A percentile compares a stretch with the other conserved stretches of the same genome.
Conservation (phyloP, 2,113 vertebrate species). For the Oxyura jamaicensis region DNA sequence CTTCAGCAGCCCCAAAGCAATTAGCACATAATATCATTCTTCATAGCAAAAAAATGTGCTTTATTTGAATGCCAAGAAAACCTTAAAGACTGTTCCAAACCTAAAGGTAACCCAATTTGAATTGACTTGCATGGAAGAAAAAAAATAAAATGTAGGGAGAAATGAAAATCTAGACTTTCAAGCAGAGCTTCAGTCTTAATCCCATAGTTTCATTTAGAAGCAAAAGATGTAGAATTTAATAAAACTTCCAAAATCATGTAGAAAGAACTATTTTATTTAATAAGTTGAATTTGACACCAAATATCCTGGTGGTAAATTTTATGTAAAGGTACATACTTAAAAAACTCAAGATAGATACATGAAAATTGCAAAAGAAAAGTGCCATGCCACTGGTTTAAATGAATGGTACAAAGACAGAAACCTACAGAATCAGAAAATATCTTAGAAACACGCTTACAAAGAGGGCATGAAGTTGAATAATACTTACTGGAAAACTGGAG, state of each 20-base stretch:
- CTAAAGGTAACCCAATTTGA: not conserved
- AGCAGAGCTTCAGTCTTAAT: not conserved
- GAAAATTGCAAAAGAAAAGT: not conserved
- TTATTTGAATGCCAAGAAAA: not conserved
- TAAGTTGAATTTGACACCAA: not conserved
- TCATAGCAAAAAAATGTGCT: not conserved
- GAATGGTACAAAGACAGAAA: not conserved
- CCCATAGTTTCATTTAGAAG: not conserved
- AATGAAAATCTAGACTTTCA: not conserved
- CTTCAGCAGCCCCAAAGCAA: not conserved
- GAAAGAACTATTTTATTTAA: not conserved
- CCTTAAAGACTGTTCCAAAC: not conserved
- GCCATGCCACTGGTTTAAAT: not conserved
- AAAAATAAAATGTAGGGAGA: not conserved
- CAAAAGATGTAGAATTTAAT: not conserved
- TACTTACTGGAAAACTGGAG: not conserved
- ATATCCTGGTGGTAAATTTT: not conserved
- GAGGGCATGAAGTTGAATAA: not conserved
- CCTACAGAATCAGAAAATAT: not conserved
- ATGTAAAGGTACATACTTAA: not conserved
- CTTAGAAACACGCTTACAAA: not conserved
- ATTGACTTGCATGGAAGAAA: not conserved
- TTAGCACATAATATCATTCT: not conserved
- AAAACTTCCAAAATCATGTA: not conserved
- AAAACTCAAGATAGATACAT: not conserved